Evolutionary conservation across 1,140 invertebrate species (phyloP).

Genomic region (Fopius arisanus): DNA sequence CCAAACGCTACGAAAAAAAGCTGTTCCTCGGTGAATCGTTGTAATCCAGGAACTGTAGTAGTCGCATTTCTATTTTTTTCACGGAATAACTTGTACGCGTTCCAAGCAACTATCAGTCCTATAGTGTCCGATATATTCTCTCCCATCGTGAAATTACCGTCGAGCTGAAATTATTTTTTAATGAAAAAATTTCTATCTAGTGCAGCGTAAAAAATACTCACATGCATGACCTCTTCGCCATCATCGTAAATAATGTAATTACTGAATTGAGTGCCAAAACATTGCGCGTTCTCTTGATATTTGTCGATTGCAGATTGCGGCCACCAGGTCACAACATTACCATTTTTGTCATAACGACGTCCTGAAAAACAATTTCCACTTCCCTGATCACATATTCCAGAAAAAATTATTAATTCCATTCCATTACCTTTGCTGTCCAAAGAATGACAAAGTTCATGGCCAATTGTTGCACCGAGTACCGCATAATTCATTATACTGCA

Average conservation of each 20-base stretch:
- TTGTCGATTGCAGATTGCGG: slow-evolving; percentile 65
- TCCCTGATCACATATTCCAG: not conserved
- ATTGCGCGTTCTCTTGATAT: slow-evolving; percentile 68
- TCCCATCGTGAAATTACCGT: slow-evolving; percentile 65
- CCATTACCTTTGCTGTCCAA: not conserved
- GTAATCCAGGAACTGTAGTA: slow-evolving; percentile 63
- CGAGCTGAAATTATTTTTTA: slow-evolving; percentile 50
- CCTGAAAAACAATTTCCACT: slow-evolving; percentile 49
- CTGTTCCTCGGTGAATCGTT: slow-evolving; percentile 67
- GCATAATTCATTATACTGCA: not conserved
- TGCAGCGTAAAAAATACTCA: slow-evolving; percentile 15
- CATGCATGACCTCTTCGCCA: slow-evolving; percentile 31
- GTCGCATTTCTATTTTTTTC: slow-evolving; percentile 37
- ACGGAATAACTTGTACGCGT: slow-evolving; percentile 52
- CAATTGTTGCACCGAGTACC: not conserved
- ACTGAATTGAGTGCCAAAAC: slow-evolving; percentile 73
- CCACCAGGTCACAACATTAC: slow-evolving; percentile 75
- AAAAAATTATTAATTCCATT: not conserved
- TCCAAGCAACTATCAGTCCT: slow-evolving; percentile 66
- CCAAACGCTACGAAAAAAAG: slow-evolving; percentile 70
- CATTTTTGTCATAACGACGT: slow-evolving; percentile 72
- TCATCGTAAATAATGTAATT: slow-evolving; percentile 64
- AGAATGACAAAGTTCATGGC: not conserved
- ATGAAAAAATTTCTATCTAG: not conserved
- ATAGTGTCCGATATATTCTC: slow-evolving; percentile 72